These are phyloP conservation scores for Australoheros facetus DNA, from an alignment of 2,797 vertebrate species.

Conservation along the genomic window DNA sequence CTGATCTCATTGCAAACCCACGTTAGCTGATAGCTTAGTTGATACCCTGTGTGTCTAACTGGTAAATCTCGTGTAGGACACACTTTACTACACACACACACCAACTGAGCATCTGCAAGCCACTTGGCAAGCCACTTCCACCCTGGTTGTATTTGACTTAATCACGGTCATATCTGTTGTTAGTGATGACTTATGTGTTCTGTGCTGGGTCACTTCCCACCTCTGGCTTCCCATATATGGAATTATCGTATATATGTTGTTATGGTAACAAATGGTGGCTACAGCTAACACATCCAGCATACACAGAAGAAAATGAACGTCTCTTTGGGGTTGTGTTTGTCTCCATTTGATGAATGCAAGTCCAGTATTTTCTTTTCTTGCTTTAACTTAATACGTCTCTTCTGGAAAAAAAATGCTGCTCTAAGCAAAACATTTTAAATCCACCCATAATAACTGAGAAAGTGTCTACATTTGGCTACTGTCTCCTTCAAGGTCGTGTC, in stretches of 20 bases:
- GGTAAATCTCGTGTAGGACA: background rate
- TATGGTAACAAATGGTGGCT: background rate
- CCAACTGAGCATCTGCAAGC: background rate
- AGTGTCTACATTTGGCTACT: too few species aligned
- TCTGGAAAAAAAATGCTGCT: too few species aligned
- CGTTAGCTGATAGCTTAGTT: background rate
- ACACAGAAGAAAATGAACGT: background rate
- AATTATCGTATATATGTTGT: too few species aligned
- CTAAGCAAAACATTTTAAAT: too few species aligned
- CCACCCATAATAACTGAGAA: too few species aligned
- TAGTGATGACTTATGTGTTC: background rate
- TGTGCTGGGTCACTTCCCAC: fast-evolving
- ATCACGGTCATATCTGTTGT: background rate
- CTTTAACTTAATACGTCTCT: too few species aligned
- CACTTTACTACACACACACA: background rate
- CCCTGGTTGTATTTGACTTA: background rate
- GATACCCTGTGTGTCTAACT: background rate
- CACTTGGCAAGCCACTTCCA: background rate
- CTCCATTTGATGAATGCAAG: too few species aligned
- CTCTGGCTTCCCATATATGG: background rate
- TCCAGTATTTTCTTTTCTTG: too few species aligned
- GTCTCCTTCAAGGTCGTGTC: too few species aligned
- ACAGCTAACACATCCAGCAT: background rate
- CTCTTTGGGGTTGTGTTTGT: background rate
- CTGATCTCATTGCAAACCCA: background rate